These are phyloP conservation scores for Enteromius viviparus DNA, from an alignment of 2,797 vertebrate species.

Conservation along the genomic window DNA sequence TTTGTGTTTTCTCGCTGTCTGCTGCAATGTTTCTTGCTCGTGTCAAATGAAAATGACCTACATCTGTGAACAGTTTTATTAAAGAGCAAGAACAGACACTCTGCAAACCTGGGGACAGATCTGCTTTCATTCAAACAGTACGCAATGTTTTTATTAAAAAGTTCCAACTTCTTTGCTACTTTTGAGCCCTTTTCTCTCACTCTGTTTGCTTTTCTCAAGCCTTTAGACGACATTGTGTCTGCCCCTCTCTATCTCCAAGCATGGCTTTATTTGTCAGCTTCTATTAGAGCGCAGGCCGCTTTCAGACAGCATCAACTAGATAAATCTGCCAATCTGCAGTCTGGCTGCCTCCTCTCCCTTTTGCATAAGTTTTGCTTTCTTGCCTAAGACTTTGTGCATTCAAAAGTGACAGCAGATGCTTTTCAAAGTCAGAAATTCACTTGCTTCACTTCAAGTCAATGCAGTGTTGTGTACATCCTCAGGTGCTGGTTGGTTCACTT, in stretches of 20 bases:
- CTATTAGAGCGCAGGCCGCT: conserved; percentile 19
- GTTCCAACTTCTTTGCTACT: conserved; percentile 9
- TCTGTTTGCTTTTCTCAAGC: conserved; percentile 67
- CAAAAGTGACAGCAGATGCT: not conserved
- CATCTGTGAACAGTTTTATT: conserved; percentile 29
- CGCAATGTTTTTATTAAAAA: conserved; percentile 44
- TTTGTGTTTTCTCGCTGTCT: not conserved
- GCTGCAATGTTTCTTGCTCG: not conserved
- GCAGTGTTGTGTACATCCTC: not conserved
- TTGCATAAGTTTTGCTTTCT: conserved; percentile 2
- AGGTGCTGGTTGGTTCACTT: not conserved
- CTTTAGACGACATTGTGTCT: conserved; percentile 36
- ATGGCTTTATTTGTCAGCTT: conserved; percentile 47
- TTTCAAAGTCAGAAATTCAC: conserved; percentile 4
- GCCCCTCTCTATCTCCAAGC: conserved; percentile 16
- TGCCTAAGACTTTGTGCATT: not conserved
- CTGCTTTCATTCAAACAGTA: conserved; percentile 19
- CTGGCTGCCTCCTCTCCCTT: not conserved
- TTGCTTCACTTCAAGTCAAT: not conserved
- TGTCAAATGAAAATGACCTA: conserved; percentile 26
- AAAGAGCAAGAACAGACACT: conserved; percentile 24
- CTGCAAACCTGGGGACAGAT: conserved; percentile 16
- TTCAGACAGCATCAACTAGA: conserved; percentile 18
- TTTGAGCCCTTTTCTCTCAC: conserved; percentile 21
- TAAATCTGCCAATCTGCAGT: conserved; percentile 30